These are phyloP conservation scores for Oreotrochilus melanogaster DNA, from an alignment of 2,113 vertebrate genomes.

Conservation along the genomic window DNA sequence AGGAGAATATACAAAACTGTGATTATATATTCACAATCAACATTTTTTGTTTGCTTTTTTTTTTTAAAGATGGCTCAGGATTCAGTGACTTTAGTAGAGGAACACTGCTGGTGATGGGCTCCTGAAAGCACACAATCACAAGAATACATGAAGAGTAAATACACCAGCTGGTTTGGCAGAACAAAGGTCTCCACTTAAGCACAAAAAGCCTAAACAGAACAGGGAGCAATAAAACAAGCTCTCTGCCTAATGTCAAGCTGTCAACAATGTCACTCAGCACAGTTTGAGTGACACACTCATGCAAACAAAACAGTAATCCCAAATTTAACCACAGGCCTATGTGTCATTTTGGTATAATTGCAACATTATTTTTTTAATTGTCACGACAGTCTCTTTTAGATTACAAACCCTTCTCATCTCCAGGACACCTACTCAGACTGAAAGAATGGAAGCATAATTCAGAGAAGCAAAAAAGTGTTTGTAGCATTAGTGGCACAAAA, in stretches of 20 bases:
- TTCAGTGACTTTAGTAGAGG: neutral
- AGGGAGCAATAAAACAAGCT: neutral
- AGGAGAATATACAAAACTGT: neutral
- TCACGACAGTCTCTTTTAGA: neutral
- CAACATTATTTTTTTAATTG: neutral
- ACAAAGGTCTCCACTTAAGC: slow-evolving; percentile 1
- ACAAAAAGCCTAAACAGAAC: neutral
- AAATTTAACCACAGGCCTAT: neutral
- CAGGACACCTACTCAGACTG: neutral
- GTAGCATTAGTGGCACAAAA: neutral
- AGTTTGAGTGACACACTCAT: neutral
- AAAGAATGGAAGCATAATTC: neutral
- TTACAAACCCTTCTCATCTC: neutral
- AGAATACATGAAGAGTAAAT: neutral
- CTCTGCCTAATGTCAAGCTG: neutral
- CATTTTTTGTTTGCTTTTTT: neutral
- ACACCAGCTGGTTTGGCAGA: neutral
- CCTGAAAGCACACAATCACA: neutral
- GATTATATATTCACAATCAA: neutral
- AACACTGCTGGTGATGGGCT: neutral
- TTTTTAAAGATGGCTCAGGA: neutral
- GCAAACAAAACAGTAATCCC: neutral
- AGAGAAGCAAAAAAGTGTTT: neutral
- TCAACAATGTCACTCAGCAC: neutral
- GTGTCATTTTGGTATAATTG: neutral